Percentiles rank a stretch among this genome's conserved stretches.
Evolutionary conservation across 2,113 vertebrate species (phyloP).

Genomic region (Panurus biarmicus): DNA sequence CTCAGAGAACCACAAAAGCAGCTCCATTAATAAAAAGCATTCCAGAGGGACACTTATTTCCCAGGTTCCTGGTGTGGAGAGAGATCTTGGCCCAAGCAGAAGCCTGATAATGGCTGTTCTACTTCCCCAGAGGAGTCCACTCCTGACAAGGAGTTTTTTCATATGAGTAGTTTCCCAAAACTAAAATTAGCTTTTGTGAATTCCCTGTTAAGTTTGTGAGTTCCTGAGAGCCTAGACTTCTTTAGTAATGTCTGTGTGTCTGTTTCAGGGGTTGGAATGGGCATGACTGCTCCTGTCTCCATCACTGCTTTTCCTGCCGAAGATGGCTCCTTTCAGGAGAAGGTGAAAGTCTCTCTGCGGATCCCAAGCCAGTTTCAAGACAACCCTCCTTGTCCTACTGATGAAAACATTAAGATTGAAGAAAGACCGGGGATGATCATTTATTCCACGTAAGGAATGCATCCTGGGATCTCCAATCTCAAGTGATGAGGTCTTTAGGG

Average conservation of each 20-base stretch:
- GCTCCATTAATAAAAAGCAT: neutral
- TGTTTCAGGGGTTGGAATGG: slow-evolving; percentile 80
- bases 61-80: neutral
- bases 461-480: neutral
- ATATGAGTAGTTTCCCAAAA: neutral
- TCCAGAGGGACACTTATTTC: neutral
- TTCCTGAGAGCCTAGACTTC: neutral
- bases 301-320: slow-evolving; percentile 82
- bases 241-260: neutral
- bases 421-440: slow-evolving; percentile 81
- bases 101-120: neutral
- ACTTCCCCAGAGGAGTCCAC: neutral
- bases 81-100: neutral
- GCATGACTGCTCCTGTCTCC: slow-evolving; percentile 82
- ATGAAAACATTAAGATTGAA: slow-evolving; percentile 77
- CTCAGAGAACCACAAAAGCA: neutral
- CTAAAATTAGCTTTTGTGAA: neutral
- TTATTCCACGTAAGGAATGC: slow-evolving; percentile 78
- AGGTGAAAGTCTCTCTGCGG: slow-evolving; percentile 78
- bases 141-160: neutral
- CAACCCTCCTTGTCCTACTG: slow-evolving; percentile 73
- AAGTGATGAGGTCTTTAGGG: neutral
- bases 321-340: slow-evolving; percentile 80
- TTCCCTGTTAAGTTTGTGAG: neutral
- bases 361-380: slow-evolving; percentile 80